phyloP scores from a whole-genome alignment of 1,140 invertebrate genomes.

The Nebria ingens region DNA sequence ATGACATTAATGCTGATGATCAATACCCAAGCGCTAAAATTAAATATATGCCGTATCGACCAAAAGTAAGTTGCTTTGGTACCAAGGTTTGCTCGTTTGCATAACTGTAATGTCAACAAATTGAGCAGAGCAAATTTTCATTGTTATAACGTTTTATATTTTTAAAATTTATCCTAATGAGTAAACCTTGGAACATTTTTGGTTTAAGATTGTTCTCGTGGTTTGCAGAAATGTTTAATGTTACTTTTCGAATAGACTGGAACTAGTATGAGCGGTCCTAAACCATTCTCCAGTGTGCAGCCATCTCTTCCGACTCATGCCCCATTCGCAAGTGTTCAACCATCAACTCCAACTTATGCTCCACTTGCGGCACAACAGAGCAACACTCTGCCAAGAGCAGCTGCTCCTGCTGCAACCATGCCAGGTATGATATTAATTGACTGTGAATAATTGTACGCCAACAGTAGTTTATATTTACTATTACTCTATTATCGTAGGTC shows the following conservation, averaged over 20 bases:
- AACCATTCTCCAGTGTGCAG: slow-evolving; percentile 41
- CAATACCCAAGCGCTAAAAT: neutral
- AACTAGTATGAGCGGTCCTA: slow-evolving; percentile 38
- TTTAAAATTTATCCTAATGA: too few species aligned
- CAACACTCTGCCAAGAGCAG: slow-evolving; percentile 35
- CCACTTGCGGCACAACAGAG: slow-evolving; percentile 31
- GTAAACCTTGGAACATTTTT: too few species aligned
- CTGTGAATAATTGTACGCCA: too few species aligned
- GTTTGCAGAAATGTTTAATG: too few species aligned
- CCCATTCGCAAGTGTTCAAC: slow-evolving; percentile 26
- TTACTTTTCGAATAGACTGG: neutral
- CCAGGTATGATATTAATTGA: too few species aligned
- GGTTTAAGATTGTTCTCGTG: too few species aligned
- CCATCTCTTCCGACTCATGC: slow-evolving; percentile 22
- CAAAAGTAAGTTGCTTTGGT: neutral
- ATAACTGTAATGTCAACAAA: too few species aligned
- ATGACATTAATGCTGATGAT: neutral
- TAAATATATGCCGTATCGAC: neutral
- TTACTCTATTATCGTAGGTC: slow-evolving; percentile 25
- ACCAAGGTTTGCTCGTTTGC: too few species aligned
- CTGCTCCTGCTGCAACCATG: slow-evolving; percentile 31
- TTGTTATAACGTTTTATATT: too few species aligned
- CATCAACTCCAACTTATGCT: slow-evolving; percentile 22
- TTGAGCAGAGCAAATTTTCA: too few species aligned
- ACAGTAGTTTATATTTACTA: too few species aligned